These are phyloP conservation scores for Parascotia fuliginaria DNA, from an alignment of 2,888 invertebrate genomes.

Conservation along the genomic window DNA sequence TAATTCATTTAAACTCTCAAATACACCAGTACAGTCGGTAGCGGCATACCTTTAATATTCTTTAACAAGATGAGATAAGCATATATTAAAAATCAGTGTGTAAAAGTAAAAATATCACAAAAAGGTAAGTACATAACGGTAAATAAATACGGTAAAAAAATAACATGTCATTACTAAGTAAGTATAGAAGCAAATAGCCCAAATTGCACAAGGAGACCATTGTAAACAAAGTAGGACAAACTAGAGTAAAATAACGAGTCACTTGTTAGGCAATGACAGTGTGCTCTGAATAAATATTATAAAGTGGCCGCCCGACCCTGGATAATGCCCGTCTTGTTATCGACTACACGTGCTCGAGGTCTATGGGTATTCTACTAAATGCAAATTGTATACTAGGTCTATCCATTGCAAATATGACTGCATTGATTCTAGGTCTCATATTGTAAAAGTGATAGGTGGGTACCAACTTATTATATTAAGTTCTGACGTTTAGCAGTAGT, in stretches of 20 bases:
- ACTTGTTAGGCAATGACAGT: constrained; percentile 69
- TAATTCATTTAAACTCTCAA: too few relatives aligned
- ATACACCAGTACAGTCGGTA: not conserved
- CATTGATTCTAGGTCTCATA: too few relatives aligned
- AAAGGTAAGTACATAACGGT: not conserved
- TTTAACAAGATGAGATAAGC: not conserved
- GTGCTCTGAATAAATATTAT: constrained; percentile 70
- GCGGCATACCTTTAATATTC: not conserved
- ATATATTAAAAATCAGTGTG: not conserved
- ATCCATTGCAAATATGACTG: constrained; percentile 8
- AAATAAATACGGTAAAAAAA: constrained; percentile 17
- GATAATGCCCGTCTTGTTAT: constrained; percentile 63
- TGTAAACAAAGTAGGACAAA: constrained; percentile 66
- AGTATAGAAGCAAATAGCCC: constrained; percentile 39
- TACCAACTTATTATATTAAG: too few relatives aligned
- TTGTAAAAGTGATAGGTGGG: too few relatives aligned
- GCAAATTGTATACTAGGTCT: constrained; percentile 16
- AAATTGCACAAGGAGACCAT: constrained; percentile 51
- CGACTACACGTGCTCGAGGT: constrained; percentile 54
- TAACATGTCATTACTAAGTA: constrained; percentile 10
- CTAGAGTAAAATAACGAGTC: constrained; percentile 65
- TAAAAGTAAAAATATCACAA: not conserved
- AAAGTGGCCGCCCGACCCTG: constrained; percentile 48
- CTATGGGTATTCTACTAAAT: constrained; percentile 30
- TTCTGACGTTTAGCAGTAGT: too few relatives aligned